Evolutionary conservation across 2,888 invertebrate species (phyloP), one percentile per base, ranked within the genome.

Genomic region (Drosophila sordidula): DNA sequence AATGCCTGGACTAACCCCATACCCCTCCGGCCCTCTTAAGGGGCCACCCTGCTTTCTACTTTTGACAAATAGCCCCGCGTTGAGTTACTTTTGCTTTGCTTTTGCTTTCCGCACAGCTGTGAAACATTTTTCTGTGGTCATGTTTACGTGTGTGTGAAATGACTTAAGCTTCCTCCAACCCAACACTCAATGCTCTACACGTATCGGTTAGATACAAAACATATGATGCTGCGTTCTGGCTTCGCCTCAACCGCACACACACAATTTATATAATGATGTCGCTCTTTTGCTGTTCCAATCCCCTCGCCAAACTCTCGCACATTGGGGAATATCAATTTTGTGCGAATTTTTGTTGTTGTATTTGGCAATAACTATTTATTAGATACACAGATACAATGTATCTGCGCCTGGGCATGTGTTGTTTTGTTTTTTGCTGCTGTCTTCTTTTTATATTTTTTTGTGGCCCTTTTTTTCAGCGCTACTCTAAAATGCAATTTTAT

Each of bases 401-500:
- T 75, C 58, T 59, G 51, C 52, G 45, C 50, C 58, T 9, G 29
- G 29, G 55, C 63, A 64, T 67, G 69, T 67, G 54, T 63, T 55
- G 65, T 16, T 11, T 46, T 8, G 34, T 62, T 16, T 56, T 39
- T 26, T 46, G 57, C 49, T 32, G 49, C 50, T 71, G 44, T 52
- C 18, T 65, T 25, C 42, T 39, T 39, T 62, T 59, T 61, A 9
- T 32, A 25, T 14, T 49, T 42, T 46, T 46, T 52, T 56, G 46
- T 50, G 11, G 29, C 29, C 29, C 9, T 45, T 52, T 61, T 64
- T 58, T 75, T 50, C 26, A 63, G 51, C 46, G 70, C 87, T 88
- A 75, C 89, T 90, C 80, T 84, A 87, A 90, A 91, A 89, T 90
- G 90, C 91, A 91, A 90, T 90, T 91, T 91, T 91, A 91, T 90